Percentiles rank a stretch among this genome's conserved stretches.
Conservation (phyloP, 2,888 invertebrate species). For the Nesidiocoris tenuis region DNA sequence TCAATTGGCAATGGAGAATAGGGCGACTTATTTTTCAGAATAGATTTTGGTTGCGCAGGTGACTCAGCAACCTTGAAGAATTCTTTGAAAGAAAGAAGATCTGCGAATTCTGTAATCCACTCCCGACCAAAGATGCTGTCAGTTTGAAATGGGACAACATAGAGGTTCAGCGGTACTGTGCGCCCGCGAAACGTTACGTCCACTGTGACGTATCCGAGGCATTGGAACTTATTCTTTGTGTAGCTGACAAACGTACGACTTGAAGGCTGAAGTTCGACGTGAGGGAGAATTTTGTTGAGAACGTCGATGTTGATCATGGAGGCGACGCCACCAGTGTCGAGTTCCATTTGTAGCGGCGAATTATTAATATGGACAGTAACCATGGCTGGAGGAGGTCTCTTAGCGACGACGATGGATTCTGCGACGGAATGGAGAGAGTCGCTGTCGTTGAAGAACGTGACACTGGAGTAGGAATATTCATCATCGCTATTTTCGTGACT, state of each 20-base stretch:
- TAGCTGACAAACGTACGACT: slow-evolving; percentile 18
- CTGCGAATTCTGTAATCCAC: too few relatives aligned
- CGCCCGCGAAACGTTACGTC: too few relatives aligned
- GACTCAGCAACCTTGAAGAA: too few relatives aligned
- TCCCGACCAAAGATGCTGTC: too few relatives aligned
- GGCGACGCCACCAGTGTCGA: slow-evolving; percentile 16
- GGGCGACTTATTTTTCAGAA: too few relatives aligned
- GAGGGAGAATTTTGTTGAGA: slow-evolving; percentile 3
- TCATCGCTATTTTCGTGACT: background rate
- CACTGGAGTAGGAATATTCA: background rate
- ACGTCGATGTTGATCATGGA: background rate
- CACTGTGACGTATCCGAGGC: slow-evolving; percentile 4
- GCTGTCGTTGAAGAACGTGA: slow-evolving; percentile 9
- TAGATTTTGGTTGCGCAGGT: too few relatives aligned
- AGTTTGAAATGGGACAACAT: too few relatives aligned
- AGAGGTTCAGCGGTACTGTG: too few relatives aligned
- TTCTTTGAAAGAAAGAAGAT: too few relatives aligned
- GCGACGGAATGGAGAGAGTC: background rate
- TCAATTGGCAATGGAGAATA: too few relatives aligned
- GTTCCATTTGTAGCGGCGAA: slow-evolving; percentile 16
- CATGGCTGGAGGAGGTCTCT: slow-evolving; percentile 4
- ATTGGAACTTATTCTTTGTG: slow-evolving; percentile 18
- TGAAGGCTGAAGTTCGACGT: background rate
- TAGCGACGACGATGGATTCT: background rate
- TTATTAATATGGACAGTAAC: slow-evolving; percentile 17